phyloP scores from a whole-genome alignment of 2,888 invertebrate genomes.

The Protonemura montana region DNA sequence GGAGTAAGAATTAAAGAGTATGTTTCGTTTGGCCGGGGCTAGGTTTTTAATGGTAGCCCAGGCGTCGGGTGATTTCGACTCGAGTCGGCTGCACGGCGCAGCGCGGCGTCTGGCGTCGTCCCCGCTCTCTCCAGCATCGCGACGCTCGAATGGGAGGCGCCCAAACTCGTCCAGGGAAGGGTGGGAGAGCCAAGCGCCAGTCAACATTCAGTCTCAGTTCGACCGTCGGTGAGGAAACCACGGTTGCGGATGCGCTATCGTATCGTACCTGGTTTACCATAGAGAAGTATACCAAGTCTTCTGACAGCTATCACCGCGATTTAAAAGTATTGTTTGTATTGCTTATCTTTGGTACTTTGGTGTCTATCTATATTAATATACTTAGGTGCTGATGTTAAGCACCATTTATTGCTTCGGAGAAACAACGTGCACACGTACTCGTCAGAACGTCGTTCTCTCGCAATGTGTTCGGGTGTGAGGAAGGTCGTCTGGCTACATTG shows the following conservation, averaged over 20 bases:
- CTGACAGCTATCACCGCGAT: too few species aligned
- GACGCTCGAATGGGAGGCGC: background rate
- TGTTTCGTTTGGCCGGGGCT: background rate
- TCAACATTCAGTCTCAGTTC: conserved; percentile 27
- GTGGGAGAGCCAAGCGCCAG: conserved; percentile 18
- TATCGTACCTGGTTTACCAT: too few species aligned
- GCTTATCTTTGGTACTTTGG: too few species aligned
- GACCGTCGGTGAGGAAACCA: background rate
- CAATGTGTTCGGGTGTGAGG: background rate
- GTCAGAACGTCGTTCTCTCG: background rate
- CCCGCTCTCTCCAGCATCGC: background rate
- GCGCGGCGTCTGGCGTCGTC: conserved; percentile 26
- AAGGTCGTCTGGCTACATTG: background rate
- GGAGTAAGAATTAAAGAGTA: background rate
- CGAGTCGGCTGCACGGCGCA: background rate
- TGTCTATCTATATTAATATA: too few species aligned
- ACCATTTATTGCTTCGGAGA: background rate
- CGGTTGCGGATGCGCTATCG: background rate
- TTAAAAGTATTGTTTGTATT: too few species aligned
- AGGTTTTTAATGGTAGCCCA: background rate
- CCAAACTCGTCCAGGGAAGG: background rate
- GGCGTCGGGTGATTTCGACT: background rate
- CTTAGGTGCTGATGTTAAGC: background rate
- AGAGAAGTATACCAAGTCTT: too few species aligned
- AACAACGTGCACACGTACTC: background rate